phyloP scores from a whole-genome alignment of 1,140 invertebrate species.

The Drosophila eugracilis region DNA sequence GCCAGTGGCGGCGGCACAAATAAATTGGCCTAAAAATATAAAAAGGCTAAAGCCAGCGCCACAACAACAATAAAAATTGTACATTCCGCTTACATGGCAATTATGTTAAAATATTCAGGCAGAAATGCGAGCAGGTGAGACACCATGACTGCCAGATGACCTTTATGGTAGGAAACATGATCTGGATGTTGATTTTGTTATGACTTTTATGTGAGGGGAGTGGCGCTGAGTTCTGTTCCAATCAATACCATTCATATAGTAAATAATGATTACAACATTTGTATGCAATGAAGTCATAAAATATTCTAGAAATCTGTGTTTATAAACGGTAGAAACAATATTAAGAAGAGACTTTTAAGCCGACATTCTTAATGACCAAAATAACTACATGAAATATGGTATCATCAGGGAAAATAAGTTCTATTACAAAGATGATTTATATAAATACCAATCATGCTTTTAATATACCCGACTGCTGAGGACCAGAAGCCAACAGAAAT shows the following conservation, averaged over 20 bases:
- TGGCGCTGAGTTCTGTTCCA: too few relatives aligned
- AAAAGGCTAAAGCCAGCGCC: conserved; percentile 27
- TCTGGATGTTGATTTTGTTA: conserved; percentile 2
- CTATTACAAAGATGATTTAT: too few relatives aligned
- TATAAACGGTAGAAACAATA: too few relatives aligned
- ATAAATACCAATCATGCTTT: neutral
- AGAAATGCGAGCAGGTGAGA: conserved; percentile 37
- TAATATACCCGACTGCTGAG: conserved; percentile 9
- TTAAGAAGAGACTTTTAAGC: too few relatives aligned
- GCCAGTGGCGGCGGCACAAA: conserved; percentile 30
- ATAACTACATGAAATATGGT: too few relatives aligned
- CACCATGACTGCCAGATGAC: conserved; percentile 33
- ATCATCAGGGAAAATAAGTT: too few relatives aligned
- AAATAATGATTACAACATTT: too few relatives aligned
- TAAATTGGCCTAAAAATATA: conserved; percentile 61
- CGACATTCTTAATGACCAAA: too few relatives aligned
- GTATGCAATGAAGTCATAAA: too few relatives aligned
- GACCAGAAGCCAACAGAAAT: conserved; percentile 13
- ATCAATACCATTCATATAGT: too few relatives aligned
- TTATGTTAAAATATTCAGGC: conserved; percentile 52
- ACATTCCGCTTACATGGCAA: conserved; percentile 60
- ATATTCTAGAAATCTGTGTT: too few relatives aligned
- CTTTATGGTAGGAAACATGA: conserved; percentile 10
- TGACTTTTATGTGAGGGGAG: conserved; percentile 10
- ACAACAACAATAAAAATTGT: conserved; percentile 48